These are phyloP conservation scores for Neodiprion pinetum DNA, from an alignment of 1,140 invertebrate genomes.

Conservation along the genomic window DNA sequence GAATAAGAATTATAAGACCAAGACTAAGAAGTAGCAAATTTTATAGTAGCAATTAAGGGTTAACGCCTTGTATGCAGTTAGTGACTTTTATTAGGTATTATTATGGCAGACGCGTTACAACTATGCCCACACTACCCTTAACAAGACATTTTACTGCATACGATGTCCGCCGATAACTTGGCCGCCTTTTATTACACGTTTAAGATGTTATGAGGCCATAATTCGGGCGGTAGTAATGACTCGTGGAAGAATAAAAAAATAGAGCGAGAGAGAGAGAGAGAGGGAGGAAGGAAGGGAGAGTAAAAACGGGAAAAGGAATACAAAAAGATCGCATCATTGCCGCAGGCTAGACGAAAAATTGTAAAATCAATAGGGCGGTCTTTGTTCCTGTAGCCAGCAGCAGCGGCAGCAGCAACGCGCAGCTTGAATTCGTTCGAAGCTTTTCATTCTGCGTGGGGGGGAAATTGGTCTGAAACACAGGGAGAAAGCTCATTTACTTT, in stretches of 20 bases:
- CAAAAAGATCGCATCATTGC: no score
- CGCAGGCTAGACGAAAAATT: no score
- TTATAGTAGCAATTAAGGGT: constrained; percentile 38
- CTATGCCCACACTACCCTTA: constrained; percentile 7
- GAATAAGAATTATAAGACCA: no score
- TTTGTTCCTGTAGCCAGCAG: no score
- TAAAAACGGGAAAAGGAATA: not conserved
- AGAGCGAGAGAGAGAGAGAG: no score
- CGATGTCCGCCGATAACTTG: constrained; percentile 13
- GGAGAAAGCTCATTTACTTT: no score
- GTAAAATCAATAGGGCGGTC: no score
- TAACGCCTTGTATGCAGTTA: constrained; percentile 35
- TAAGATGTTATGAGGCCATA: constrained; percentile 4
- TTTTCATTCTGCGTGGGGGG: no score
- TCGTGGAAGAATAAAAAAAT: constrained; percentile 22
- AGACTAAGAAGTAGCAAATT: constrained; percentile 25
- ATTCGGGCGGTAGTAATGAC: constrained; percentile 32
- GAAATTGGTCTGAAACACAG: no score
- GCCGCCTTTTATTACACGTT: constrained; percentile 5
- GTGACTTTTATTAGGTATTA: constrained; percentile 41
- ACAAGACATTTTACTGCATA: constrained; percentile 11
- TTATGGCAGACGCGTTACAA: constrained; percentile 13
- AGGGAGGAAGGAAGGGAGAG: not conserved
- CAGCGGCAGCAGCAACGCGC: no score
- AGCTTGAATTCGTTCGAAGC: no score